Conservation (phyloP, 2,113 vertebrate genomes). For the Echinops telfairi region DNA sequence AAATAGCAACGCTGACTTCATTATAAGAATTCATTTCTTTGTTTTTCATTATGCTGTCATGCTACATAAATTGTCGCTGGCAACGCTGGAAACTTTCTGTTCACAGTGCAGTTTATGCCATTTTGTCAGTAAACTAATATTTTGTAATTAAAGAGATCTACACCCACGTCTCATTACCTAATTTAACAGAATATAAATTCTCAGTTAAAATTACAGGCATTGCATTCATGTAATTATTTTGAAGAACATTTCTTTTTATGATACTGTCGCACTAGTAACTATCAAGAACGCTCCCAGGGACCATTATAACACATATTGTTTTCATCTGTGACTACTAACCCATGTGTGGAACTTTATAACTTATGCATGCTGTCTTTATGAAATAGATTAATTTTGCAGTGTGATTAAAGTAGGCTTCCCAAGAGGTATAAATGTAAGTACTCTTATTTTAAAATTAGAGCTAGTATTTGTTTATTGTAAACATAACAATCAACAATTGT, state of each 20-base stretch:
- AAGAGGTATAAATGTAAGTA: constrained; percentile 26
- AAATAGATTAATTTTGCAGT: constrained; percentile 61
- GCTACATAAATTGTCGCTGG: constrained; percentile 18
- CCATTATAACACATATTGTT: constrained; percentile 59
- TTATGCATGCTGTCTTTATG: constrained; percentile 53
- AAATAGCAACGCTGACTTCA: constrained; percentile 1
- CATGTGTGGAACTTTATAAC: constrained; percentile 61
- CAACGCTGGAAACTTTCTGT: constrained; percentile 32
- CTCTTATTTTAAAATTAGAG: constrained; percentile 47
- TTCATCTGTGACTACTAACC: constrained; percentile 56
- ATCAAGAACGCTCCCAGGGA: constrained; percentile 56
- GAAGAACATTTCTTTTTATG: constrained; percentile 56
- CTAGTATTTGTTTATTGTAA: constrained; percentile 62
- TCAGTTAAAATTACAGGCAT: constrained; percentile 47
- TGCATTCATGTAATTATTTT: constrained; percentile 46
- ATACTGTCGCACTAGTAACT: constrained; percentile 44
- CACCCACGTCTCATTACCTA: not conserved
- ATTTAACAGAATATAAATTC: constrained; percentile 52
- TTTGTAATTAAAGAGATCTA: constrained; percentile 65
- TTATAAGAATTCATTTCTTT: constrained; percentile 47
- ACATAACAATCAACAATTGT: constrained; percentile 1
- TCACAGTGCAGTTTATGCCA: constrained; percentile 26
- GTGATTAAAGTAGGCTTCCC: constrained; percentile 43
- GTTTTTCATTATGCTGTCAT: constrained; percentile 22
- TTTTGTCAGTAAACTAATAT: constrained; percentile 50